phyloP scores from a whole-genome alignment of 1,140 invertebrate species.

The Gonatopus flavifemur region DNA sequence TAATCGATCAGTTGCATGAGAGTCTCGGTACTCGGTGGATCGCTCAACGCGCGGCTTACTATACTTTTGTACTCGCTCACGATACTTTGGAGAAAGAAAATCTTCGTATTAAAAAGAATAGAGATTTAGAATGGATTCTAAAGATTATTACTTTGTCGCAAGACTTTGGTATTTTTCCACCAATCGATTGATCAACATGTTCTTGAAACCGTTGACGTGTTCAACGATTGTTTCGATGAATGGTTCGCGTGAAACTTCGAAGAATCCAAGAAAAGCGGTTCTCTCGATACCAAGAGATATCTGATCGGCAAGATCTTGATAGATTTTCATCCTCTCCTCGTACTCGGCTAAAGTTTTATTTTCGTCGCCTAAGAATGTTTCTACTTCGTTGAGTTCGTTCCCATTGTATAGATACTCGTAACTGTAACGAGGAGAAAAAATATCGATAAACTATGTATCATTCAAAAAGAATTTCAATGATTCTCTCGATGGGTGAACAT shows the following conservation, averaged over 20 bases:
- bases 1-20: constrained; percentile 83
- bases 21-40: constrained; percentile 78
- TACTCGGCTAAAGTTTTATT: constrained; percentile 68
- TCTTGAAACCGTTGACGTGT: constrained; percentile 68
- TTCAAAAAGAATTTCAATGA: constrained; percentile 9
- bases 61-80: constrained; percentile 82
- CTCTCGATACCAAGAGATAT: constrained; percentile 69
- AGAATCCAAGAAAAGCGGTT: constrained; percentile 79
- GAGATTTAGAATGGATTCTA: background rate
- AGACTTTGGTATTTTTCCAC: constrained; percentile 75
- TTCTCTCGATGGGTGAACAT: background rate
- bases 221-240: constrained; percentile 73
- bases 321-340: constrained; percentile 65
- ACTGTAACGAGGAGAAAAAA: constrained; percentile 19
- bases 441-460: background rate
- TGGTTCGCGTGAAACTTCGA: constrained; percentile 79
- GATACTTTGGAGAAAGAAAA: constrained; percentile 62
- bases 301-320: constrained; percentile 64
- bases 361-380: constrained; percentile 69
- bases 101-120: background rate
- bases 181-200: constrained; percentile 71
- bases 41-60: constrained; percentile 72
- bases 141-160: constrained; percentile 68
- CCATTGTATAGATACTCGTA: constrained; percentile 51
- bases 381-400: constrained; percentile 64